Base-by-base conservation (phyloP, 2,888 invertebrate genomes). In the Chloromyia formosa region DNA sequence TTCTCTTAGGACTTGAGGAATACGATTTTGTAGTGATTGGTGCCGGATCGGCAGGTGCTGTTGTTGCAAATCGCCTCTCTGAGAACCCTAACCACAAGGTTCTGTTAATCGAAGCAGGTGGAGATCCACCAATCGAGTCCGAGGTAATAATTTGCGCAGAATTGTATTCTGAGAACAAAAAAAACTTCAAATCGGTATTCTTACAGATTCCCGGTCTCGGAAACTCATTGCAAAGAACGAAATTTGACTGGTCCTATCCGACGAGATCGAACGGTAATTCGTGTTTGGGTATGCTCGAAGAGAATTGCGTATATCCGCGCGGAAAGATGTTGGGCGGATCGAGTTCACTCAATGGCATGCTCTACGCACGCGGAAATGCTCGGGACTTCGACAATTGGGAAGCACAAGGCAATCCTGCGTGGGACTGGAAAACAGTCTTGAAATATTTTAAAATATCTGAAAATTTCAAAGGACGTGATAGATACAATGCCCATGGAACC, bases 11-110 rank as follows among this genome's bases (percentile, higher is more conserved):
- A 58, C 83, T 89, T n/a, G 88, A 89, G 0, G 88, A 89, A 40
- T 95, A 94, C 80, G 94, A 95, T 83, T 95, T 95, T 81, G 93
- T 95, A 77, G 87, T 94, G 60, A 90, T 95, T 12, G 95, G 95
- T 3, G 92, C 91, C 0, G 95, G 95, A 35, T 94, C 95, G 4
- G 94, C 95, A 81, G 94, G 94, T 60, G 82, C 85, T 77, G 85
- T 85, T 1, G 75, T 86, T 35, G 86, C 86, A 1, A 85, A 85
- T 75, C 83, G 86, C 1, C 81, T 86, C 61, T 81, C 85, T 0
- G 86, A 86, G 80, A 83, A 85, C 77, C 82, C 82, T 54, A 79
- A 85, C 2, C 87, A 86, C 86, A 85, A 82, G 2, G 86, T 88
- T 1, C 83, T 88, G 20, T 80, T 88, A 0, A 80, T 88, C 9